Percentiles rank a stretch among this genome's conserved stretches.
Conservation (phyloP, 2,888 invertebrate species). For the Aplocera efformata region DNA sequence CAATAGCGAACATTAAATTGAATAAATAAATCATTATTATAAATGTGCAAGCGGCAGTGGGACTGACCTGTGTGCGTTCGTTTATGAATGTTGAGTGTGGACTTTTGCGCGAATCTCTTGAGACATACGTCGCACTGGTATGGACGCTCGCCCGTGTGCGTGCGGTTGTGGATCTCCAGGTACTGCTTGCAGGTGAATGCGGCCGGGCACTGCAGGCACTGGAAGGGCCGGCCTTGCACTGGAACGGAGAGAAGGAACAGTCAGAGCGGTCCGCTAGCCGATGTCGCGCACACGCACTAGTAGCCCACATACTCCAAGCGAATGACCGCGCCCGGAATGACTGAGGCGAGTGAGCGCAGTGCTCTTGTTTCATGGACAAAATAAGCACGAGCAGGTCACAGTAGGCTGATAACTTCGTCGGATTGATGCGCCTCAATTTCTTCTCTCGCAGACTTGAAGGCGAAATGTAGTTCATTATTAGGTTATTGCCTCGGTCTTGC, state of each 20-base stretch:
- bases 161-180: constrained; percentile 78
- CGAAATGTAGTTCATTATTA: too few species aligned
- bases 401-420: too few species aligned
- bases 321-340: constrained; percentile 13
- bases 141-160: constrained; percentile 79
- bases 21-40: constrained; percentile 3
- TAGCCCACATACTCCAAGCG: constrained; percentile 31
- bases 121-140: constrained; percentile 87
- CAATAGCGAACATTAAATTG: constrained; percentile 20
- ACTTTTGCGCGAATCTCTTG: constrained; percentile 91
- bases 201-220: constrained; percentile 80
- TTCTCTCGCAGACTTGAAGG: too few species aligned
- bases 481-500: too few species aligned
- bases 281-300: constrained; percentile 4
- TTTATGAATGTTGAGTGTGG: constrained; percentile 90
- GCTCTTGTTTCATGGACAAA: too few species aligned
- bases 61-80: constrained; percentile 85
- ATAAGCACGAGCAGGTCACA: too few species aligned
- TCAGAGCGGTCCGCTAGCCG: constrained; percentile 32
- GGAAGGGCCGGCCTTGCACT: constrained; percentile 81
- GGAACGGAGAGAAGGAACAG: constrained; percentile 43
- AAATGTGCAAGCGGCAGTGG: constrained; percentile 17
- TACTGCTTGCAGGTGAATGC: constrained; percentile 81
- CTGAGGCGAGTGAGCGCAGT: constrained; percentile 17
- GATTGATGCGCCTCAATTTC: too few species aligned